Evolutionary conservation across 2,113 vertebrate genomes (phyloP), one percentile per base, ranked within the genome.

Genomic region (Charina bottae): DNA sequence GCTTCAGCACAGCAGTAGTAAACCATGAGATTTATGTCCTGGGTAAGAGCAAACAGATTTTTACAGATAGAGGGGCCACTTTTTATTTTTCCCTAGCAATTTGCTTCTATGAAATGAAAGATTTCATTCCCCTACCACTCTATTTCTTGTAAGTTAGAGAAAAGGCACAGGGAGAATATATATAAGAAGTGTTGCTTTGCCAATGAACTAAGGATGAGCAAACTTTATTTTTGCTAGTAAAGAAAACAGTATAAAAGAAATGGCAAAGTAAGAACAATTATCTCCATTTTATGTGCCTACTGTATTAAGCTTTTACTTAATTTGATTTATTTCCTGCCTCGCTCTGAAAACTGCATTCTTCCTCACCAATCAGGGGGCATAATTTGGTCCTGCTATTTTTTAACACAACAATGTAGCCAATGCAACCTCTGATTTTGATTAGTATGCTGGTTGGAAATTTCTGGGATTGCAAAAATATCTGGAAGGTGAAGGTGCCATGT

Each of bases 21-120:
- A 98, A 98, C 94, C 96, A 98, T 0, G 99, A 99, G 97, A 99
- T 99, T 93, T 99, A 98, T 94, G 98, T 99, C 49, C 95, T 99
- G 96, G 99, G 99, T 99, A 97, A 98, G 98, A 93, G 89, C 91
- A 85, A 96, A 93, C 59, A 92, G 90, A 94, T 96, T 93, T 93
- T 94, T 95, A 94, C 90, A 89, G 93, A 96, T 95, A 96, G 4
- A 21, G 68, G 87, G 55, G 49, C 42, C 92, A 58, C 91, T 96
- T 94, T 93, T 93, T 92, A 92, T 95, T 94, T 94, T 78, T 95
- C 91, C 91, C 87, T 88, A 95, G 84, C 94, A 87, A 92, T 96
- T 96, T 96, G 93, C 92, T 89, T 95, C 85, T 49, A 83, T 6
- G 6, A 93, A 96, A 94, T 86, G 92, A 96, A 96, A 92, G 92